Evolutionary conservation across 2,113 vertebrate species (phyloP), one percentile per base, ranked within the genome.

Genomic region (Sardina pilchardus): DNA sequence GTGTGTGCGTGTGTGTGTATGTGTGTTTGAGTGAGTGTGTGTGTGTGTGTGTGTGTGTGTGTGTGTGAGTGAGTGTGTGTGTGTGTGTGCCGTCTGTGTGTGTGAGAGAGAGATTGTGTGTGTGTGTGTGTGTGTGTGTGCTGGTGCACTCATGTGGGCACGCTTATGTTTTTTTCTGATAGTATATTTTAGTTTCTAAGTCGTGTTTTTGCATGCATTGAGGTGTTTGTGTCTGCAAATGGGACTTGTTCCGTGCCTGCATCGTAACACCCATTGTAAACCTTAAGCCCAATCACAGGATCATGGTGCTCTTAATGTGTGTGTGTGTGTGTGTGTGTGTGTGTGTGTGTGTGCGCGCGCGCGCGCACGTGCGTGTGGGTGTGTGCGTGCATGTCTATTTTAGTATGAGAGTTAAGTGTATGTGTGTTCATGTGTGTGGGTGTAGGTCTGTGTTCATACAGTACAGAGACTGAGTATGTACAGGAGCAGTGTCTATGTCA

Each of bases 301-400:
- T 53, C 50, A 53, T 53, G 14, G 12, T 47, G 45, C 42, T 82
- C 83, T 82, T 71, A 88, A 85, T 87, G 85, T 88, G 88, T 83
- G 87, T 81, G 84, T 75, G 88, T 83, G 71, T 91, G 85, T 87
- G 82, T 85, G 34, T 83, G 19, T 78, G 56, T 63, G 56, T 39
- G 86, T 81, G 47, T 63, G 24, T 63, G 4, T 26, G 59, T 63
- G 17, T 6, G 10, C 81, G 30, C 83, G 82, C 59, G 36, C 84
- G 75, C 19, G 39, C n/a, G n/a, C n/a, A n/a, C n/a, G n/a, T 82
- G 30, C 47, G 78, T 82, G 21, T 83, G 67, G 81, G n/a, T 67
- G 48, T 84, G 56, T 86, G 34, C 81, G 34, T 16, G 26, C 84
- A 42, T 84, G 36, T 75, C 48, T 75, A 2, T 63, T 8, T 88